Base-by-base conservation (phyloP, 2,888 invertebrate genomes). In the Agrenia bidenticulata region DNA sequence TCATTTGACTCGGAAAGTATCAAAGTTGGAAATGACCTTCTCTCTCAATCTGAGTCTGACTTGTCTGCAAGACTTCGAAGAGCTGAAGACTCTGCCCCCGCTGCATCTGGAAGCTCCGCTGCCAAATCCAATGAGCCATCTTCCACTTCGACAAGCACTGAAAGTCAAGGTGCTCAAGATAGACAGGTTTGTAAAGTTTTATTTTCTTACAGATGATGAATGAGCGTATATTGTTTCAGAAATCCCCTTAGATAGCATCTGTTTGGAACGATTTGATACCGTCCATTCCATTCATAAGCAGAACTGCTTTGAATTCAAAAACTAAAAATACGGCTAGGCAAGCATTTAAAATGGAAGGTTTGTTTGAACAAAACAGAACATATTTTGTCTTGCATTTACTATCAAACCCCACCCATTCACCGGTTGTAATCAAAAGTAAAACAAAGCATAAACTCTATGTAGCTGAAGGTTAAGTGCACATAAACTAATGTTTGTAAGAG, bases 1-100 rank as follows among this genome's bases (percentile, higher is more conserved):
- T 71, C 74, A 2, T 75, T 72, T 53, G 76, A 76, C 27, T 58
- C 72, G 27, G 74, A 73, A 21, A 64, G 61, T 19, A 57, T 51
- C 26, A 73, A 73, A 63, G 68, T 72, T 59, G 72, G 69, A 17
- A 72, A 73, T 69, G 76, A 76, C 63, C 66, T 76, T 57, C 63
- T 76, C 56, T 74, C 75, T 24, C 71, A 75, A 21, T 65, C 73
- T 50, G 73, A 76, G 57, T 73, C 73, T 45, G 73, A 73, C 41
- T 62, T 72, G n/a, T 58, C 65, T 26, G 66, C 69, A 21, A 70
- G 74, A 64, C 63, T 73, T 55, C 67, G 71, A 21, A 54, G 76
- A 53, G 73, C 68, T 26, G 74, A 73, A 49, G 73, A 74, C 42
- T 45, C 67, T 1, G 23, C 61, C 32, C 39, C 62, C n/a, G 26